phyloP scores from a whole-genome alignment of 2,888 invertebrate species.

The Pelosia muscerda region DNA sequence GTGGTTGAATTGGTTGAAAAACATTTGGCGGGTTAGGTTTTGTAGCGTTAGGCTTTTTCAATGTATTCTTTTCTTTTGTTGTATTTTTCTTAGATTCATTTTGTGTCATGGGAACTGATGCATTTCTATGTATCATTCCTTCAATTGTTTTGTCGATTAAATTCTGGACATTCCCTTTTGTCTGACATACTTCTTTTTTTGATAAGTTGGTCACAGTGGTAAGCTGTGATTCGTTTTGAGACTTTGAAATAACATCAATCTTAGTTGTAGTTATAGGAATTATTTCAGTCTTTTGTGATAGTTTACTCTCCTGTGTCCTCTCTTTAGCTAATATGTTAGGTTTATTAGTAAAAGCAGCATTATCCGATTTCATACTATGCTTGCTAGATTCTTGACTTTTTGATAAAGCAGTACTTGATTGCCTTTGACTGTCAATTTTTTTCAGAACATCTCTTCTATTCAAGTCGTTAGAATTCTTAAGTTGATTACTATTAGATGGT shows the following conservation, averaged over 20 bases:
- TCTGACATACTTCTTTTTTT: constrained; percentile 58
- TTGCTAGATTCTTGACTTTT: constrained; percentile 70
- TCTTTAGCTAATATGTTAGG: constrained; percentile 49
- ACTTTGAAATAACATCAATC: constrained; percentile 18
- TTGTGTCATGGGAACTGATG: constrained; percentile 59
- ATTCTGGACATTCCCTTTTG: constrained; percentile 74
- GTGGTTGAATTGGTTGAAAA: constrained; percentile 48
- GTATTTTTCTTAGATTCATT: constrained; percentile 56
- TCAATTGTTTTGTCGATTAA: constrained; percentile 81
- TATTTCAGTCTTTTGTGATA: constrained; percentile 43
- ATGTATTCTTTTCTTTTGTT: constrained; percentile 32
- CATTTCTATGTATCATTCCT: constrained; percentile 72
- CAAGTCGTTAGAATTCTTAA: constrained; percentile 80
- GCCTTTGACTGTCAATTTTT: constrained; percentile 80
- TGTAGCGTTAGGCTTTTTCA: constrained; percentile 40
- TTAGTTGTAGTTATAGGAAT: constrained; percentile 7
- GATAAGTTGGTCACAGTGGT: constrained; percentile 15
- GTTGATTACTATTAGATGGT: constrained; percentile 72
- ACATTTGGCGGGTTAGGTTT: constrained; percentile 47
- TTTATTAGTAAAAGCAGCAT: constrained; percentile 69
- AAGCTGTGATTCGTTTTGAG: constrained; percentile 23
- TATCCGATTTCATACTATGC: constrained; percentile 64
- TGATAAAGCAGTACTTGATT: constrained; percentile 63
- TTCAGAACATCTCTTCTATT: constrained; percentile 80
- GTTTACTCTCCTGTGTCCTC: constrained; percentile 46